A percentile compares a stretch with the other conserved stretches of the same genome.
phyloP scores from a whole-genome alignment of 1,140 invertebrate species.

The Yoshiicerus persimilis region DNA sequence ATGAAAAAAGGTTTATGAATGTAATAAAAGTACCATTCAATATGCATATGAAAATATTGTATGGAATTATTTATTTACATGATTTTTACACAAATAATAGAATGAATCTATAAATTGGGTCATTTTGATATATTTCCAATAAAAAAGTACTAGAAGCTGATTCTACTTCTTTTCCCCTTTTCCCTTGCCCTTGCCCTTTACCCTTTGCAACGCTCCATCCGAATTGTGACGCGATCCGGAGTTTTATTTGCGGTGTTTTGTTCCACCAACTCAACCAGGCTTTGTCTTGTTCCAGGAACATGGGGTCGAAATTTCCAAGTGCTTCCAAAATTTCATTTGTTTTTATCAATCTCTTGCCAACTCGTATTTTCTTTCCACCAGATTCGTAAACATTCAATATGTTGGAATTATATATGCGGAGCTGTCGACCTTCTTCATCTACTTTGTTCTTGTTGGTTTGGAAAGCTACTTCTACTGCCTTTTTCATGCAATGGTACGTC shows the following conservation, averaged over 20 bases:
- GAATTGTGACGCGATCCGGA: not conserved
- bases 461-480: not conserved
- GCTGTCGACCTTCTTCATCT: not conserved
- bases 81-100: too few relatives aligned
- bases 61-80: too few relatives aligned
- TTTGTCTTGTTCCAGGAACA: conserved; percentile 47
- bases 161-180: not conserved
- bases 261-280: conserved; percentile 41
- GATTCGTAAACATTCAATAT: not conserved
- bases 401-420: not conserved
- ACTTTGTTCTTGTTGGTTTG: not conserved
- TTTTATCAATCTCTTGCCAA: conserved; percentile 31
- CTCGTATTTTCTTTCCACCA: not conserved
- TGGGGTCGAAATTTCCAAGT: conserved; percentile 34
- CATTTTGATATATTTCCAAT: too few relatives aligned
- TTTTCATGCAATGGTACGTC: conserved; percentile 14
- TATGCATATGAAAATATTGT: too few relatives aligned
- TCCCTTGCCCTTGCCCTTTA: not conserved
- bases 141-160: too few relatives aligned
- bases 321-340: conserved; percentile 34
- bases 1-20: too few relatives aligned
- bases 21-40: too few relatives aligned
- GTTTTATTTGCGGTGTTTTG: conserved; percentile 46
- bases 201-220: conserved; percentile 3
- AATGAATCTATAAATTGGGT: too few relatives aligned